Conservation (phyloP, 2,113 vertebrate species). For the Apistogramma diplotaenia region DNA sequence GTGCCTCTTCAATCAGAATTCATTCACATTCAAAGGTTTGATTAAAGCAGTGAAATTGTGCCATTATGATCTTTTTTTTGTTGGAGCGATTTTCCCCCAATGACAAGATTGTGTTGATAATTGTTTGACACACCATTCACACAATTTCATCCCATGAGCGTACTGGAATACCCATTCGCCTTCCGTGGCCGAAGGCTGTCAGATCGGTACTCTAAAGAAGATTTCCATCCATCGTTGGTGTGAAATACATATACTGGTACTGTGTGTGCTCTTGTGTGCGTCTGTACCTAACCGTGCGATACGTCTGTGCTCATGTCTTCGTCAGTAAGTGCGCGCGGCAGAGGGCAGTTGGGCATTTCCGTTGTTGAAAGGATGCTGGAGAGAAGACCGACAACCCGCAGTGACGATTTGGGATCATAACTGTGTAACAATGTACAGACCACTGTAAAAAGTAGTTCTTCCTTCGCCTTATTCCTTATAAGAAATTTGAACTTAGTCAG, state of each 20-base stretch:
- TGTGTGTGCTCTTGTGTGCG: conserved; percentile 18
- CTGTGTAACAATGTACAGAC: conserved; percentile 67
- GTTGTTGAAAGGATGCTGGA: conserved; percentile 26
- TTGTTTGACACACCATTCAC: conserved; percentile 53
- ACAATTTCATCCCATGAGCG: conserved; percentile 3
- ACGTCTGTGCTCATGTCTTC: conserved; percentile 20
- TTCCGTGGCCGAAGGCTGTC: conserved; percentile 37
- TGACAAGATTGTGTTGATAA: conserved; percentile 59
- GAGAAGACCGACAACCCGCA: not conserved
- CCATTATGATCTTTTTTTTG: conserved; percentile 74
- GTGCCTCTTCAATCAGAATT: conserved; percentile 73
- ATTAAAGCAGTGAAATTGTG: conserved; percentile 65
- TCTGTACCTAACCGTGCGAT: not conserved
- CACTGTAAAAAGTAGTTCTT: conserved; percentile 73
- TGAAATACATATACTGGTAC: conserved; percentile 58
- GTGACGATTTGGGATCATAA: conserved; percentile 46
- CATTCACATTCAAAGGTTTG: conserved; percentile 62
- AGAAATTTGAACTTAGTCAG: conserved; percentile 40
- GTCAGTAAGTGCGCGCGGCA: conserved; percentile 23
- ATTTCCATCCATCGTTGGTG: conserved; percentile 52
- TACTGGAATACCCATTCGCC: conserved; percentile 42
- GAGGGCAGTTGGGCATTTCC: conserved; percentile 35
- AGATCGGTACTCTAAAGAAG: conserved; percentile 18
- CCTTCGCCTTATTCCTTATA: conserved; percentile 47
- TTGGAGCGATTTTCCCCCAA: conserved; percentile 55